Conservation (phyloP, 1,140 invertebrate genomes). For the Diorhabda elongata region DNA sequence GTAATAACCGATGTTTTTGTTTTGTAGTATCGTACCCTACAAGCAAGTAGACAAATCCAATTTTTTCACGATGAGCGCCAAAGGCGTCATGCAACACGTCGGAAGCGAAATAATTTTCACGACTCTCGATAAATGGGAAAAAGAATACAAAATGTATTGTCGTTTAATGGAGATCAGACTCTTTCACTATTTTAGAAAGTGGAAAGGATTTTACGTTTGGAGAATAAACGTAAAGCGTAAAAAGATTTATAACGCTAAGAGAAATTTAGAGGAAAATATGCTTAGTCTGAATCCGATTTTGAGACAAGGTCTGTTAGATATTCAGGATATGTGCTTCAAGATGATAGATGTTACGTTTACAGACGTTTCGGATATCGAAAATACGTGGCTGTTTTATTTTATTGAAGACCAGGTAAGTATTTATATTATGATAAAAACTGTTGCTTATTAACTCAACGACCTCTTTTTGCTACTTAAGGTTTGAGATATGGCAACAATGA, state of each 20-base stretch:
- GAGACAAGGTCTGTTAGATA: slow-evolving; percentile 62
- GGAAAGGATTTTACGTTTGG: slow-evolving; percentile 83
- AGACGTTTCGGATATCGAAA: slow-evolving; percentile 54
- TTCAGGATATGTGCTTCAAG: slow-evolving; percentile 66
- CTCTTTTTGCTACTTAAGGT: no score
- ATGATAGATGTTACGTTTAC: slow-evolving; percentile 60
- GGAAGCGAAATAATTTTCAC: slow-evolving; percentile 64
- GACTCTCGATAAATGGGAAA: slow-evolving; percentile 63
- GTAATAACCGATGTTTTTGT: background rate
- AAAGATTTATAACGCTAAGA: slow-evolving; percentile 60
- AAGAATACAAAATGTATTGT: slow-evolving; percentile 65
- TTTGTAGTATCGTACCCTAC: slow-evolving; percentile 60
- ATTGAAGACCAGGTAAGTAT: slow-evolving; percentile 58
- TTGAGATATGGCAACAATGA: no score
- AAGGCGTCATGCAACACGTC: slow-evolving; percentile 65
- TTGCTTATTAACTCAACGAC: no score
- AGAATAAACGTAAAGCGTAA: slow-evolving; percentile 65
- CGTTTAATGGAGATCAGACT: slow-evolving; percentile 67
- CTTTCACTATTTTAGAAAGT: slow-evolving; percentile 68
- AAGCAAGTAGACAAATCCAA: slow-evolving; percentile 54
- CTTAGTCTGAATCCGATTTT: slow-evolving; percentile 71
- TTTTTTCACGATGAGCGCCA: slow-evolving; percentile 64
- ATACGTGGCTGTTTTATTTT: slow-evolving; percentile 62
- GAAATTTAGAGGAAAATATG: slow-evolving; percentile 60
- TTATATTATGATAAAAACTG: background rate